Evolutionary conservation across 2,113 vertebrate species (phyloP), one percentile per base, ranked within the genome.

Genomic region (Neomonachus schauinslandi): DNA sequence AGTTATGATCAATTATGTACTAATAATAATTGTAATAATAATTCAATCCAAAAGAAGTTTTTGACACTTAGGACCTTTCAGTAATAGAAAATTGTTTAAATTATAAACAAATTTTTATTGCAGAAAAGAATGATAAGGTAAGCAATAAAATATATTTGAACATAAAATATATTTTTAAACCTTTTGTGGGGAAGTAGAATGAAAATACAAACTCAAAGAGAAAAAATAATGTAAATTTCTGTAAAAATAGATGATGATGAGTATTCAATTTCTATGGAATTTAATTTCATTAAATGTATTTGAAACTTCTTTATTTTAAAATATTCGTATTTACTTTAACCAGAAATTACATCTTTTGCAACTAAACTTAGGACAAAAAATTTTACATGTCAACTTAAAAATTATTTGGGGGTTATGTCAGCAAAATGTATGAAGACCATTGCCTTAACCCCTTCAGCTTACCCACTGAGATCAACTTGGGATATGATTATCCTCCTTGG

Each of bases 161-260:
- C 14, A 57, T 79, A 74, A 97, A 95, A 81, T 80, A 85, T 28
- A 67, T 42, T 55, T 80, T 88, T 49, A 12, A 77, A 49, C 89
- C 42, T n/a, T 88, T 10, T 82, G 13, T 92, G 49, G 31, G 26
- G 15, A 83, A 82, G 39, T 76, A 63, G n/a, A 95, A 87, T 86
- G 39, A 82, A 95, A 94, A 90, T 24, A 65, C 10, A 94, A 96
- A 92, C 63, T 89, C 79, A 81, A 76, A 95, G 33, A 80, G 71
- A 97, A 91, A 91, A 81, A 87, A 39, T 79, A 84, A 92, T 28
- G 31, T 79, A 81, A 95, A 76, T 84, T 84, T 94, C 55, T 81
- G 7, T 97, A 77, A 91, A 94, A 85, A 79, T 59, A 42, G 61
- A 82, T 46, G 31, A 61, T 42, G 19, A 2, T 74, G 15, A 71